A percentile compares a stretch with the other conserved stretches of the same genome.
Conservation (phyloP, 2,888 invertebrate species). For the Spicauda simplicius region DNA sequence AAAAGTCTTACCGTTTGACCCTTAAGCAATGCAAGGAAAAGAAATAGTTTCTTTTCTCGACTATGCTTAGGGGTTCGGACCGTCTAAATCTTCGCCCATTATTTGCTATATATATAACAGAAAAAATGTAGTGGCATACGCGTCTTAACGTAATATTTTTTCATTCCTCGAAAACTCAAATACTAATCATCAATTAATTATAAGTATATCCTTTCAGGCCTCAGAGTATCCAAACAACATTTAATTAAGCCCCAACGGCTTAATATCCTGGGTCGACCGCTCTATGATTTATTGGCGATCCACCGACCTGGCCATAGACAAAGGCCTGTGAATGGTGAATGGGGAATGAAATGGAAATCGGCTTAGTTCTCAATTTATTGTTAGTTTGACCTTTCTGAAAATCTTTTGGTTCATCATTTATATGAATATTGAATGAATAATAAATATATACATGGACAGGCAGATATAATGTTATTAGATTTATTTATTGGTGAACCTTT, state of each 20-base stretch:
- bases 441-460: too few relatives aligned
- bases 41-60: too few relatives aligned
- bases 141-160: too few relatives aligned
- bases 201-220: constrained; percentile 26
- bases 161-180: neutral
- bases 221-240: constrained; percentile 30
- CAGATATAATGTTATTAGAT: too few relatives aligned
- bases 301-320: constrained; percentile 22
- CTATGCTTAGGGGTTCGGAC: too few relatives aligned
- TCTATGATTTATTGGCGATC: constrained; percentile 32
- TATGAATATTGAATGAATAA: neutral
- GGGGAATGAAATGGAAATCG: constrained; percentile 26
- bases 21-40: too few relatives aligned
- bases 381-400: constrained; percentile 20
- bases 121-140: too few relatives aligned
- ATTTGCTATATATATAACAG: too few relatives aligned
- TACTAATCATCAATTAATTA: constrained; percentile 27
- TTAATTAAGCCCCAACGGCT: constrained; percentile 32
- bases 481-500: too few relatives aligned
- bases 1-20: too few relatives aligned
- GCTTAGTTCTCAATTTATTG: constrained; percentile 33
- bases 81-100: too few relatives aligned
- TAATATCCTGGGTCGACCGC: constrained; percentile 31
- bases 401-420: constrained; percentile 3
- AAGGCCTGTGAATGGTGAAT: constrained; percentile 27